phyloP scores from a whole-genome alignment of 2,113 vertebrate species.

The Polyodon spathula region DNA sequence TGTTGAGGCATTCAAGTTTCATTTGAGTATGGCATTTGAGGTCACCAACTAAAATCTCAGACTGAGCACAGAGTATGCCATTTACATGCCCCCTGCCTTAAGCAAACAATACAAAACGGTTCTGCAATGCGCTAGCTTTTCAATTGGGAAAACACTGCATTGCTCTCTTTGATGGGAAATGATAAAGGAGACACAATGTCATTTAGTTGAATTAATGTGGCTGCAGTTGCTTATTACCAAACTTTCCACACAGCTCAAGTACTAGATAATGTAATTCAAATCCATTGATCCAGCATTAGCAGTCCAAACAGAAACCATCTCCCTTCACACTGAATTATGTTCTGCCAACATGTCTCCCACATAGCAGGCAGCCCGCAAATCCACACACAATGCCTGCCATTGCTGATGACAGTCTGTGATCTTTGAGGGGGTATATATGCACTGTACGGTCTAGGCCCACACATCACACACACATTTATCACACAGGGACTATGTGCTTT shows the following conservation, averaged over 20 bases:
- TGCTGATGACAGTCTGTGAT: constrained; percentile 14
- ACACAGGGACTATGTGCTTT: constrained; percentile 21
- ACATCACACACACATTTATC: neutral
- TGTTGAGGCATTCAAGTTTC: too few species aligned
- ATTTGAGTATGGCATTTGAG: too few species aligned
- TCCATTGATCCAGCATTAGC: constrained; percentile 13
- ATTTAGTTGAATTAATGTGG: constrained; percentile 8
- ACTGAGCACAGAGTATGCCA: too few species aligned
- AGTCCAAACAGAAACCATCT: constrained; percentile 9
- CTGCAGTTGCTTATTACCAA: constrained; percentile 1
- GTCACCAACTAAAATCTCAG: too few species aligned
- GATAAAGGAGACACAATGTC: neutral
- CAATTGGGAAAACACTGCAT: too few species aligned
- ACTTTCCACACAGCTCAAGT: neutral
- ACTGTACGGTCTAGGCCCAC: constrained; percentile 11
- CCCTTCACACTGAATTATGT: constrained; percentile 1
- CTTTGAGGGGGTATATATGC: constrained; percentile 17
- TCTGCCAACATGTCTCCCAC: neutral
- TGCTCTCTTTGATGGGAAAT: neutral
- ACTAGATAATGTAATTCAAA: constrained; percentile 1
- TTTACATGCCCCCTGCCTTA: too few species aligned
- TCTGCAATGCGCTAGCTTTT: too few species aligned
- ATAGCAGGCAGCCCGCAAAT: constrained; percentile 14
- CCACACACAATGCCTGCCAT: constrained; percentile 15
- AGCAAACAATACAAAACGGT: too few species aligned